Conservation (phyloP, 1,140 invertebrate genomes). For the Bombus soroeensis region DNA sequence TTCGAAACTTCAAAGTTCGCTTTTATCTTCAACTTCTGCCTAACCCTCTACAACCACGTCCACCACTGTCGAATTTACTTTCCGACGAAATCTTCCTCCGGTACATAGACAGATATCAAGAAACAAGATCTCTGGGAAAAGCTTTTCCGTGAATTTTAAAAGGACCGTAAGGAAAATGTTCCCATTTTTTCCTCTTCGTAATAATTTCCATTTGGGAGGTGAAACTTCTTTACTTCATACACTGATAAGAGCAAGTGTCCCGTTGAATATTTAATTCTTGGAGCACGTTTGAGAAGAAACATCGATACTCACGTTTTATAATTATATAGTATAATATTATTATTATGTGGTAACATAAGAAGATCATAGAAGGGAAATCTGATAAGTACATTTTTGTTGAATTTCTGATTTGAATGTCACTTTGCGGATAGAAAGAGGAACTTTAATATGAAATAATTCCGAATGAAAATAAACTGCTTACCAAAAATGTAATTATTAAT, state of each 20-base stretch:
- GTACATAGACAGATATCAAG: conserved; percentile 10
- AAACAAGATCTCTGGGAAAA: conserved; percentile 10
- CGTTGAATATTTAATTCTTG: neutral
- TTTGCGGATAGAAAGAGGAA: no score
- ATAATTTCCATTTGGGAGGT: neutral
- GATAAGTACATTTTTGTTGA: no score
- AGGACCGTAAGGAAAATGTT: neutral
- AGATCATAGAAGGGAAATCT: no score
- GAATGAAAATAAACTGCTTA: no score
- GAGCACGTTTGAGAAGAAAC: no score
- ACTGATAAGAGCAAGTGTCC: neutral
- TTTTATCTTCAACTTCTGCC: conserved; percentile 34
- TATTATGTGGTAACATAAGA: no score
- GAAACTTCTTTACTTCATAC: neutral
- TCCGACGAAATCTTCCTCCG: neutral
- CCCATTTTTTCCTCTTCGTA: no score
- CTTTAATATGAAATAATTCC: no score
- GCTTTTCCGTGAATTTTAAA: neutral
- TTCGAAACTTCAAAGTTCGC: conserved; percentile 44
- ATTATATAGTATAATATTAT: neutral
- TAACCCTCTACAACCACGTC: neutral
- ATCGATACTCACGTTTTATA: no score
- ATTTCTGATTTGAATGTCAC: no score
- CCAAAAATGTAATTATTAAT: no score
- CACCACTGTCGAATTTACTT: conserved; percentile 28